Evolutionary conservation across 2,113 vertebrate genomes (phyloP).

Genomic region (Ailurus styani): DNA sequence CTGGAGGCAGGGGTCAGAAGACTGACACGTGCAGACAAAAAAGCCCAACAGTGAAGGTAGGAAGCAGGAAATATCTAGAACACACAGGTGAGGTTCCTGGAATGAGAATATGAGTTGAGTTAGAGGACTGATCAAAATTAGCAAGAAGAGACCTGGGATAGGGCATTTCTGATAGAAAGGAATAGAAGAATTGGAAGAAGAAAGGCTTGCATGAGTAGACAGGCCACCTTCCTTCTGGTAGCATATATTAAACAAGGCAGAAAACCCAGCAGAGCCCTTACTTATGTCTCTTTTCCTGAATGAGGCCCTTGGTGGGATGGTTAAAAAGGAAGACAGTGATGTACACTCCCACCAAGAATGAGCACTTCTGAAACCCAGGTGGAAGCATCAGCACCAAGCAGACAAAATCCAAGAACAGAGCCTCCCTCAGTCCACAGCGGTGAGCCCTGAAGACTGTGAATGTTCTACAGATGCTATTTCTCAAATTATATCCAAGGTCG

Average conservation of each 20-base stretch:
- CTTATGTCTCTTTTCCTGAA: neutral
- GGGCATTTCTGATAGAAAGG: neutral
- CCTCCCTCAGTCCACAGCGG: neutral
- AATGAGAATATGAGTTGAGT: neutral
- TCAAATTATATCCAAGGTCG: neutral
- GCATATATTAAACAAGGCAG: neutral
- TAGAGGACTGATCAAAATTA: neutral
- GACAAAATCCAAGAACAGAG: neutral
- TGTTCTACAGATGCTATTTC: neutral
- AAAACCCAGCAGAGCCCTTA: neutral
- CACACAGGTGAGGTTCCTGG: neutral
- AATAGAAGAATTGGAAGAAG: neutral
- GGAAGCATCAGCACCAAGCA: fast-evolving
- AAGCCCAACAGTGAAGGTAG: neutral
- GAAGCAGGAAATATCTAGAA: neutral
- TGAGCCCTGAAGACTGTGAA: neutral
- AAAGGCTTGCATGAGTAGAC: neutral
- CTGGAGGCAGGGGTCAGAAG: neutral
- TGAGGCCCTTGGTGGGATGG: neutral
- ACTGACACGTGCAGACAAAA: neutral
- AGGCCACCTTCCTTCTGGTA: neutral
- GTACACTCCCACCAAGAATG: neutral
- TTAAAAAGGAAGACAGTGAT: neutral
- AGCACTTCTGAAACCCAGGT: neutral
- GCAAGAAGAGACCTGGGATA: neutral